phyloP scores from a whole-genome alignment of 2,113 vertebrate genomes.

The Leptodactylus fuscus region DNA sequence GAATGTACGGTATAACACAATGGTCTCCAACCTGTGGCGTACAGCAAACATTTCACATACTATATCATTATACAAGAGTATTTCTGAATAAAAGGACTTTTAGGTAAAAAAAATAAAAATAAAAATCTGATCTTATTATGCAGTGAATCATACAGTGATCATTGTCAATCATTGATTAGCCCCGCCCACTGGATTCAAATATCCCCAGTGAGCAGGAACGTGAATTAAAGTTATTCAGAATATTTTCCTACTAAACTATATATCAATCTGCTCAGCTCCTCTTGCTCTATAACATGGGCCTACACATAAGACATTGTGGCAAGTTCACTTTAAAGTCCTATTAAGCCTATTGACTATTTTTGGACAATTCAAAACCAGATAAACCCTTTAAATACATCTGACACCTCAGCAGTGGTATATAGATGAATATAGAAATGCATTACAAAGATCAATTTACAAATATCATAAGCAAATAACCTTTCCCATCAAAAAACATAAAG shows the following conservation, averaged over 20 bases:
- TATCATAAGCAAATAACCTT: neutral
- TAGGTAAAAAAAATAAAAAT: no score
- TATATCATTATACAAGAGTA: neutral
- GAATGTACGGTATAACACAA: no score
- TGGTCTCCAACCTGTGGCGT: neutral
- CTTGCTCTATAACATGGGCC: neutral
- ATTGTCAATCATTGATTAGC: neutral
- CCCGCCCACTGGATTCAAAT: neutral
- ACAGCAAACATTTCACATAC: neutral
- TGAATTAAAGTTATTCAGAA: neutral
- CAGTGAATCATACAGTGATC: neutral
- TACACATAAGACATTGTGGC: neutral
- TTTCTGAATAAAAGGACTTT: neutral
- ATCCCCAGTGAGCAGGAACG: neutral
- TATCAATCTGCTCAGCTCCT: neutral
- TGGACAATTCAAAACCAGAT: neutral
- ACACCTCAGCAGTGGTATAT: neutral
- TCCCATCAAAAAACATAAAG: neutral
- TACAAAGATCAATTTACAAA: neutral
- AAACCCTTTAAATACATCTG: neutral
- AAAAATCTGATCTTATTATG: neutral
- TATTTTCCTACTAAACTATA: neutral
- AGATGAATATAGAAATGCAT: no score
- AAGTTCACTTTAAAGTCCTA: neutral
- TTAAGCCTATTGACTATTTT: neutral